These are phyloP conservation scores for Drosophila athabasca DNA, from an alignment of 1,140 invertebrate genomes.

Conservation along the genomic window DNA sequence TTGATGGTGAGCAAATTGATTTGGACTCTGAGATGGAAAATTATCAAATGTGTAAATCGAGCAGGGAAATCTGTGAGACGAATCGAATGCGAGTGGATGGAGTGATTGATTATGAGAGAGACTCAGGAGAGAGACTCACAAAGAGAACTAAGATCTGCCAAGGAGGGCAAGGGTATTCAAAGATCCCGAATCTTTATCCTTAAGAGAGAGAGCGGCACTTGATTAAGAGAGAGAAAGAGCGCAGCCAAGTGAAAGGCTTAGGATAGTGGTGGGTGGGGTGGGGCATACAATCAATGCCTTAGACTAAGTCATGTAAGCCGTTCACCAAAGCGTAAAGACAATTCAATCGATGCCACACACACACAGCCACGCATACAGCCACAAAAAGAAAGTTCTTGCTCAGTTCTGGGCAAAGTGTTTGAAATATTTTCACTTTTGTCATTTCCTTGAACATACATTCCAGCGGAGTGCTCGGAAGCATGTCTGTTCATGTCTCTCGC, in stretches of 20 bases:
- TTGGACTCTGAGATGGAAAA: slow-evolving; percentile 58
- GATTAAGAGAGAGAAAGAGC: slow-evolving; percentile 36
- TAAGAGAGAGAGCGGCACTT: slow-evolving; percentile 27
- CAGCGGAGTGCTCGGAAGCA: slow-evolving; percentile 53
- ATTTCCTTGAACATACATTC: slow-evolving; percentile 72
- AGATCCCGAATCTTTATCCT: not conserved
- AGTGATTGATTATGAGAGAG: slow-evolving; percentile 6
- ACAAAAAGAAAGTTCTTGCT: slow-evolving; percentile 26
- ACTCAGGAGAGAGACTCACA: too few relatives aligned
- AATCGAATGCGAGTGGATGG: not conserved
- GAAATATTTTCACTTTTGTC: slow-evolving; percentile 80
- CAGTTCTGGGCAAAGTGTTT: slow-evolving; percentile 49
- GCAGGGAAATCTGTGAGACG: slow-evolving; percentile 16
- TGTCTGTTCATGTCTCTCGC: slow-evolving; percentile 35
- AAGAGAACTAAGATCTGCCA: too few relatives aligned
- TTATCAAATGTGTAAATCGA: slow-evolving; percentile 49
- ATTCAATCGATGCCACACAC: slow-evolving; percentile 62
- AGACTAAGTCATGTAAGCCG: slow-evolving; percentile 55
- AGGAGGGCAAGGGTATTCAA: too few relatives aligned
- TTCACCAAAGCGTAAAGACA: slow-evolving; percentile 67
- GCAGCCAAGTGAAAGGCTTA: slow-evolving; percentile 44
- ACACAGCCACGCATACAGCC: slow-evolving; percentile 12
- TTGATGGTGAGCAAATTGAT: slow-evolving; percentile 63
- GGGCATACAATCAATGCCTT: slow-evolving; percentile 42
- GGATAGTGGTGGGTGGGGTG: not conserved